A percentile compares a stretch with the other conserved stretches of the same genome.
Conservation (phyloP, 1,140 invertebrate species). For the Ceratina japonica region DNA sequence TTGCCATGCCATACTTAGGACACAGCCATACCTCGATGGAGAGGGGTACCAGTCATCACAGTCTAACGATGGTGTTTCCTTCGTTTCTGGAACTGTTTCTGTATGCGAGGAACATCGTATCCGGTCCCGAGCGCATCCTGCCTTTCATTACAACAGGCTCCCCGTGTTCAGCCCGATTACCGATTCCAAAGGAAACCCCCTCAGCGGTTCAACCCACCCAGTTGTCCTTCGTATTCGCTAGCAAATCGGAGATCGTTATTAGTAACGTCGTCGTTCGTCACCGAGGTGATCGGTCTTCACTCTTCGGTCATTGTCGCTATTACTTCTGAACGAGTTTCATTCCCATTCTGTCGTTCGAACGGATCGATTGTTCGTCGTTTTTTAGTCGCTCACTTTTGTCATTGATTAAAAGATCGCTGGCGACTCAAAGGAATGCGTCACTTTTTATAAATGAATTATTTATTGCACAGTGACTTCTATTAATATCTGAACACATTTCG, state of each 20-base stretch:
- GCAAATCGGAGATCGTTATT: constrained; percentile 27
- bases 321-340: constrained; percentile 33
- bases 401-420: background rate
- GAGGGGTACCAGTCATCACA: constrained; percentile 32
- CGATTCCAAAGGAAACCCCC: constrained; percentile 51
- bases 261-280: constrained; percentile 23
- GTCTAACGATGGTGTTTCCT: constrained; percentile 67
- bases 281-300: constrained; percentile 4
- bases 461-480: no score
- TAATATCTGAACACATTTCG: no score
- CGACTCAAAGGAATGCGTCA: no score
- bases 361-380: background rate
- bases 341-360: constrained; percentile 31
- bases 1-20: constrained; percentile 36
- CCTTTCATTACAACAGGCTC: constrained; percentile 50
- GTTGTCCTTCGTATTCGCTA: constrained; percentile 30
- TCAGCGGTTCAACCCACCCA: constrained; percentile 12
- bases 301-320: background rate
- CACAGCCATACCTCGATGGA: constrained; percentile 45
- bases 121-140: constrained; percentile 69
- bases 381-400: background rate
- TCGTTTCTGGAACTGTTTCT: constrained; percentile 74
- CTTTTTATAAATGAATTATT: no score
- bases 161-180: constrained; percentile 18
- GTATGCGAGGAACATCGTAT: constrained; percentile 69